A percentile compares a stretch with the other conserved stretches of the same genome.
These are phyloP conservation scores for Ophion ventricosus DNA, from an alignment of 2,888 invertebrate species.

Conservation along the genomic window DNA sequence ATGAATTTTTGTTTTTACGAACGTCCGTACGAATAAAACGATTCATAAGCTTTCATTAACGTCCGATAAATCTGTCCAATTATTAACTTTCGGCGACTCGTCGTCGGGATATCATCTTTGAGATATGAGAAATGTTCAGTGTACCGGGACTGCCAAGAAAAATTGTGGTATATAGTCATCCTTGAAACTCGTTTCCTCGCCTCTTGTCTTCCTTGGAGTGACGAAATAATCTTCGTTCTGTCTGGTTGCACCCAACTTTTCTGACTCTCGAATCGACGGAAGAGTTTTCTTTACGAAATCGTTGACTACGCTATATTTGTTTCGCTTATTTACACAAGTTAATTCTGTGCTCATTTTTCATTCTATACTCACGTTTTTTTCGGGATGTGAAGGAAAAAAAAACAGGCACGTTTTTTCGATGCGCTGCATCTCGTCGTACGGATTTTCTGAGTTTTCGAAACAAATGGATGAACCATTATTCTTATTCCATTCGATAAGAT, in stretches of 20 bases:
- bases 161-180: conserved; percentile 18
- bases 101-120: conserved; percentile 20
- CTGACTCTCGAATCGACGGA: neutral
- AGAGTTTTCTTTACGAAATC: conserved; percentile 23
- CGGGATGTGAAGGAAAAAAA: conserved; percentile 15
- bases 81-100: conserved; percentile 24
- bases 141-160: conserved; percentile 40
- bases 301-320: conserved; percentile 23
- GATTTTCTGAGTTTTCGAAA: conserved; percentile 2
- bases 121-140: conserved; percentile 33
- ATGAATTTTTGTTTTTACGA: neutral
- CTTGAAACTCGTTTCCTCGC: conserved; percentile 14
- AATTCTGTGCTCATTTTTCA: neutral
- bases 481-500: neutral
- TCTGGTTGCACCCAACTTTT: neutral
- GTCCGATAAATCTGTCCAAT: conserved; percentile 3
- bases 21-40: neutral
- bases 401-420: neutral
- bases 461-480: neutral
- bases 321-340: neutral
- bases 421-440: neutral
- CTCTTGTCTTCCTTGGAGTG: conserved; percentile 24
- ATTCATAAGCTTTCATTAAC: conserved; percentile 11
- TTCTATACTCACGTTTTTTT: neutral
- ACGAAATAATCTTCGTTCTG: conserved; percentile 23